These are phyloP conservation scores for Gallinago jamesoni DNA, from an alignment of 2,113 vertebrate species.

Conservation along the genomic window DNA sequence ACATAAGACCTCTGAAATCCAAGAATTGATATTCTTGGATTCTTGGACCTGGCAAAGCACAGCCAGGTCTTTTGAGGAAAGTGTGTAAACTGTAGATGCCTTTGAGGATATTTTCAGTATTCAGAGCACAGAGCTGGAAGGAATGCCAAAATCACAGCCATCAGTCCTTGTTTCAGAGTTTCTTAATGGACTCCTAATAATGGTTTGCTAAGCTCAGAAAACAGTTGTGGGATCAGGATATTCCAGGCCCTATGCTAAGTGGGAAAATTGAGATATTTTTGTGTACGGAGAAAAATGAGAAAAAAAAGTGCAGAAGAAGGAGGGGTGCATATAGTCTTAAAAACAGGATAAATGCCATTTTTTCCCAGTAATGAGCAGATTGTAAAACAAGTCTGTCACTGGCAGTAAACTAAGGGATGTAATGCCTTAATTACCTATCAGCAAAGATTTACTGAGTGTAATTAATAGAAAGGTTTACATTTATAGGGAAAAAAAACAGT, in stretches of 20 bases:
- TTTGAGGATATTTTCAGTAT: neutral
- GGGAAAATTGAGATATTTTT: neutral
- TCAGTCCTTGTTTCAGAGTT: neutral
- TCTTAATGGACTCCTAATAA: neutral
- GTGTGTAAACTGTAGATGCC: neutral
- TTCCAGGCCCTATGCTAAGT: neutral
- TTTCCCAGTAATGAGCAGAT: neutral
- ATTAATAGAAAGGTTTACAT: neutral
- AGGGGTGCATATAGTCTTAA: neutral
- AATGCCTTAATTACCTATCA: neutral
- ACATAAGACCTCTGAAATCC: neutral
- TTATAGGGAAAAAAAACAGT: neutral
- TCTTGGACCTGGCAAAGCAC: neutral
- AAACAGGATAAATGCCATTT: neutral
- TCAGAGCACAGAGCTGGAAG: neutral
- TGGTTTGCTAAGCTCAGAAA: neutral
- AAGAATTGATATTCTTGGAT: neutral
- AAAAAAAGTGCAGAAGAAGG: neutral
- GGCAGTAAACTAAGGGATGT: neutral
- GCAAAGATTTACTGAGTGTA: neutral
- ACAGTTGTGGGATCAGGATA: neutral
- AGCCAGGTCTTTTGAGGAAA: neutral
- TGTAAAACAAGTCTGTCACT: neutral
- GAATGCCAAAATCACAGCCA: neutral
- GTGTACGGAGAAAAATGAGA: neutral